Evolutionary conservation across 2,888 invertebrate species (phyloP).

Genomic region (Xestia sexstrigata): DNA sequence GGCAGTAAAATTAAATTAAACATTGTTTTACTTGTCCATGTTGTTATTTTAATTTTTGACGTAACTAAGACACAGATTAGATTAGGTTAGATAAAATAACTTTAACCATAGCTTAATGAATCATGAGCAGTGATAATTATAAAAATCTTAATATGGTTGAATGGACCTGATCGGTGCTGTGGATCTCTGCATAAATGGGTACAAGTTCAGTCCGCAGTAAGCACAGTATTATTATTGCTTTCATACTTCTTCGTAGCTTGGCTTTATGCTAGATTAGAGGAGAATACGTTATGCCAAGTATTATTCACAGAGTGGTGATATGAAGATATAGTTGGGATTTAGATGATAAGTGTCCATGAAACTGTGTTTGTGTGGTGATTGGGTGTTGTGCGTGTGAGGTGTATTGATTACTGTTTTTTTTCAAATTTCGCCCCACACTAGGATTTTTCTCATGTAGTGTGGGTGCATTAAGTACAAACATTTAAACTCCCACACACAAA

Average conservation of each 20-base stretch:
- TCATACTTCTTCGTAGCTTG: too few relatives aligned
- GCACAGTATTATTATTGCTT: background rate
- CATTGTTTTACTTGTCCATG: background rate
- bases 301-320: background rate
- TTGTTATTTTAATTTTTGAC: conserved; percentile 1
- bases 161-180: background rate
- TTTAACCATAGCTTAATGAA: conserved; percentile 1
- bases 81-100: conserved; percentile 7
- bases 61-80: conserved; percentile 11
- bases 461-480: background rate
- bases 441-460: background rate
- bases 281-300: background rate
- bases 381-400: background rate
- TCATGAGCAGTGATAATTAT: conserved; percentile 11
- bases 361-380: background rate
- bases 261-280: background rate
- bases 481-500: background rate
- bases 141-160: background rate
- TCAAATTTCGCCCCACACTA: rapidly evolving
- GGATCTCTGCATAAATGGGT: background rate
- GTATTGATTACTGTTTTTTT: background rate
- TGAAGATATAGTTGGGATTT: background rate
- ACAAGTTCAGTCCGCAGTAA: background rate
- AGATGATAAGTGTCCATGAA: background rate
- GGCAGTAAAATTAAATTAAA: background rate